phyloP scores from a whole-genome alignment of 2,113 vertebrate genomes.

The Baryphthengus martii region DNA sequence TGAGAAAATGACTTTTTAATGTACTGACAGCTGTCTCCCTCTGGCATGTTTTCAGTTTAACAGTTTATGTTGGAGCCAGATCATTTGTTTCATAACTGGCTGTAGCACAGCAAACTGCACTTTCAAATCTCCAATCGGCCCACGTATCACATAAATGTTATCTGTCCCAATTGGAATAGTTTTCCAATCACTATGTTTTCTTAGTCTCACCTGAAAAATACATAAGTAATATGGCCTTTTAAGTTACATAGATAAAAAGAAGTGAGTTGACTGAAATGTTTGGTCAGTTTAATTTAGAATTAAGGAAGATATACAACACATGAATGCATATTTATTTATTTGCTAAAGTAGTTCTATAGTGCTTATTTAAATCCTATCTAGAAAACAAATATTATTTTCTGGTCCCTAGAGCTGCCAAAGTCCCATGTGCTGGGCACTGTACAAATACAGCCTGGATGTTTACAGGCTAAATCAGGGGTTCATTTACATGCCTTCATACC shows the following conservation, averaged over 20 bases:
- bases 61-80: constrained; percentile 71
- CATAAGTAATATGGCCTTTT: not conserved
- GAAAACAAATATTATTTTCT: not conserved
- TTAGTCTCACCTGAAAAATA: constrained; percentile 29
- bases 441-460: not conserved
- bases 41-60: constrained; percentile 73
- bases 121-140: constrained; percentile 49
- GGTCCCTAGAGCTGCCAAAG: not conserved
- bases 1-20: constrained; percentile 75
- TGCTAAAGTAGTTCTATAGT: not conserved
- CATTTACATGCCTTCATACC: not conserved
- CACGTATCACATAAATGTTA: constrained; percentile 16
- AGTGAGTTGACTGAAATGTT: not conserved
- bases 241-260: constrained; percentile 13
- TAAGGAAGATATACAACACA: not conserved
- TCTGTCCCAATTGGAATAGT: constrained; percentile 21
- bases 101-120: constrained; percentile 59
- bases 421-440: not conserved
- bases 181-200: constrained; percentile 48
- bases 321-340: constrained; percentile 43
- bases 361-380: not conserved
- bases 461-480: not conserved
- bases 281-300: constrained; percentile 29
- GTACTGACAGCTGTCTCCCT: constrained; percentile 74
- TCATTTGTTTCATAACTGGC: constrained; percentile 73